Conservation (phyloP, 2,113 vertebrate species). For the Oncorhynchus tshawytscha region DNA sequence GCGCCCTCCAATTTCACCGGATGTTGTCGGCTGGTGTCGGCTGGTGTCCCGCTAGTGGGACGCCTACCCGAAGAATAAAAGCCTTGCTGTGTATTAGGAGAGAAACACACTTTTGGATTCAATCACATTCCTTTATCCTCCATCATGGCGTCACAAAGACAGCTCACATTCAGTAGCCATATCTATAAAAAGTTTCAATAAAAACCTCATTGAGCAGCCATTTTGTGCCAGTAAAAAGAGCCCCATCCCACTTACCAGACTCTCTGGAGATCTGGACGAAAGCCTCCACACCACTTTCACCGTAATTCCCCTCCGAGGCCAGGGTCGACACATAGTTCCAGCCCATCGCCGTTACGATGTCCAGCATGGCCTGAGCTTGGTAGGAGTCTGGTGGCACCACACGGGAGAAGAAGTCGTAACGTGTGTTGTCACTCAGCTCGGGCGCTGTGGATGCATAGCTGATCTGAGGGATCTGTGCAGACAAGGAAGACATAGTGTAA, state of each 20-base stretch:
- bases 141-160: too few species aligned
- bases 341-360: conserved; percentile 76
- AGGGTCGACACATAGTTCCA: conserved; percentile 82
- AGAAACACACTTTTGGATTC: too few species aligned
- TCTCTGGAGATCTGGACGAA: conserved; percentile 78
- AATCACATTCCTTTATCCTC: too few species aligned
- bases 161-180: too few species aligned
- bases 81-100: too few species aligned
- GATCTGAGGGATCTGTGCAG: conserved; percentile 87
- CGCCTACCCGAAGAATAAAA: too few species aligned
- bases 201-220: too few species aligned
- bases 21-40: too few species aligned
- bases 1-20: too few species aligned
- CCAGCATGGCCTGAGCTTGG: conserved; percentile 82
- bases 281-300: conserved; percentile 79
- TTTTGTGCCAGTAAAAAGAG: too few species aligned
- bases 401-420: conserved; percentile 74
- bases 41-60: too few species aligned
- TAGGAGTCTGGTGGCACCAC: conserved; percentile 62
- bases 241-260: conserved; percentile 56
- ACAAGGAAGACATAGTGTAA: conserved; percentile 11
- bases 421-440: conserved; percentile 75
- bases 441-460: conserved; percentile 91
- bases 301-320: conserved; percentile 79
- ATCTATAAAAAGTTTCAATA: too few species aligned